Evolutionary conservation across 2,888 invertebrate genomes (phyloP).

Genomic region (Homarus gammarus): DNA sequence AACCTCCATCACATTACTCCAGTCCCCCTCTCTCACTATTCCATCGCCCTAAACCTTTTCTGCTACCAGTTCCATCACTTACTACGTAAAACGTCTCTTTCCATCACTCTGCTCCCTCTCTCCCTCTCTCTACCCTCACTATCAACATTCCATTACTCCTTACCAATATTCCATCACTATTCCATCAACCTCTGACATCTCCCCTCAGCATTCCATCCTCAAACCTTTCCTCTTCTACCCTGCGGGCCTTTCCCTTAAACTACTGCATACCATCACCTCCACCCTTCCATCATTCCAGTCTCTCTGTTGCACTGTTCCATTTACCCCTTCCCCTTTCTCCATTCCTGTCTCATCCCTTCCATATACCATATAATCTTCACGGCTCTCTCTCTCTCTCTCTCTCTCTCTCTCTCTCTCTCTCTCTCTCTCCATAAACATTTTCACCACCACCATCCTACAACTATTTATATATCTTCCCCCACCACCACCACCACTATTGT

Average conservation of each 20-base stretch:
- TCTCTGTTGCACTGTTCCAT: too few species aligned
- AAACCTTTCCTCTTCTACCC: too few species aligned
- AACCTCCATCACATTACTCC: too few species aligned
- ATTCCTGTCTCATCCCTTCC: not conserved
- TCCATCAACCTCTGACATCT: too few species aligned
- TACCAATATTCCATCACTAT: not conserved
- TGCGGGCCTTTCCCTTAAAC: too few species aligned
- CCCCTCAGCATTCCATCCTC: too few species aligned
- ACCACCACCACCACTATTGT: not conserved
- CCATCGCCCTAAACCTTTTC: too few species aligned
- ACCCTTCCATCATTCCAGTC: too few species aligned
- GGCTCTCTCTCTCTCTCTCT: not conserved
- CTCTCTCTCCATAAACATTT: not conserved
- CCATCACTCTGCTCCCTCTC: too few species aligned
- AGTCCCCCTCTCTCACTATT: not conserved
- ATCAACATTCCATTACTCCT: not conserved
- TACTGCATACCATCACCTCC: too few species aligned
- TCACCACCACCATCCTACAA: not conserved
- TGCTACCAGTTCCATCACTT: not conserved
- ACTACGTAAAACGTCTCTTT: not conserved
- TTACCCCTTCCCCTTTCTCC: not conserved
- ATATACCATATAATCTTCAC: not conserved
- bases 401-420: not conserved
- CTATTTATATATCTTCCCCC: not conserved
- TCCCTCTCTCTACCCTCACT: not conserved